A percentile compares a stretch with the other conserved stretches of the same genome.
Conservation (phyloP, 1,140 invertebrate species). For the Elysia chlorotica region DNA sequence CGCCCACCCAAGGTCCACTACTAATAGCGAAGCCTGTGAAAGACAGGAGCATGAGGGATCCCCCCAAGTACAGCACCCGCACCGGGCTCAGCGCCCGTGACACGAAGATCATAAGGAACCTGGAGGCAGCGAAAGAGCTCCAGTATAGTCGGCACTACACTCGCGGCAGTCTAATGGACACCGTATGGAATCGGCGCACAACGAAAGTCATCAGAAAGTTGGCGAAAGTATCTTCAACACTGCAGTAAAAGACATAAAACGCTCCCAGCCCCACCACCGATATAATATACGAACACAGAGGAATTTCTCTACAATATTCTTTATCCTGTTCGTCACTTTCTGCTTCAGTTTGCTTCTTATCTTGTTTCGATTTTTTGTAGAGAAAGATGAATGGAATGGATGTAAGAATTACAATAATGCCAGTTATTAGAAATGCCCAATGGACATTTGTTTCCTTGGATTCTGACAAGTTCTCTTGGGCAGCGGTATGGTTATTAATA, state of each 20-base stretch:
- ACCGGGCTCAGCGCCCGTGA: conserved; percentile 15
- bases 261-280: not conserved
- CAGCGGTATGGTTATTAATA: not conserved
- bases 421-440: not conserved
- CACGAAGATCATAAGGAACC: conserved; percentile 29
- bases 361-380: not conserved
- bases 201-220: conserved; percentile 28
- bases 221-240: conserved; percentile 31
- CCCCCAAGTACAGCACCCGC: conserved; percentile 12
- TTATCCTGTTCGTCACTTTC: not conserved
- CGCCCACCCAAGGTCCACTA: not conserved
- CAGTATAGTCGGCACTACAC: too few species aligned
- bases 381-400: not conserved
- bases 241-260: conserved; percentile 19
- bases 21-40: conserved; percentile 16
- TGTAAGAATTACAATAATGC: not conserved
- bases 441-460: not conserved
- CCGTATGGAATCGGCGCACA: conserved; percentile 17
- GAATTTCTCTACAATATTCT: not conserved
- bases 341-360: not conserved
- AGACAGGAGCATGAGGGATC: not conserved
- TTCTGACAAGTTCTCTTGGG: not conserved
- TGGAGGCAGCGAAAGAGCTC: conserved; percentile 20
- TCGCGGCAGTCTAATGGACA: too few species aligned
- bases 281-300: not conserved